Evolutionary conservation across 2,888 invertebrate species (phyloP).

Genomic region (Epistrophe grossulariae): DNA sequence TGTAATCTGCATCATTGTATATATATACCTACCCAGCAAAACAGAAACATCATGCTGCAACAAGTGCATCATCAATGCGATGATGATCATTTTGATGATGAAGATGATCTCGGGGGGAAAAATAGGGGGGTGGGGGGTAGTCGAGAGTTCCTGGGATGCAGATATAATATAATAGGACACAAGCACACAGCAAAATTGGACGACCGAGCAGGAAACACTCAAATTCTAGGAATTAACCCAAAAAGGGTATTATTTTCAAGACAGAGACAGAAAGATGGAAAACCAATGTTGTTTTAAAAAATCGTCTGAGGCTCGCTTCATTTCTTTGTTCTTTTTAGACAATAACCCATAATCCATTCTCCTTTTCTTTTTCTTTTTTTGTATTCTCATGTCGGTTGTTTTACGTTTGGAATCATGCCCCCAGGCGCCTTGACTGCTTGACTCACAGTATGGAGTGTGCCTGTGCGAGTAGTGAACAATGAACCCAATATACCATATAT

Average conservation of each 20-base stretch:
- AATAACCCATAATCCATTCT: constrained; percentile 69
- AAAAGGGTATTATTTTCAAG: constrained; percentile 63
- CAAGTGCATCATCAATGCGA: constrained; percentile 69
- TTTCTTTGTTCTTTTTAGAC: constrained; percentile 50
- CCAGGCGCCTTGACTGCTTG: constrained; percentile 56
- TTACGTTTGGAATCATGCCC: constrained; percentile 4
- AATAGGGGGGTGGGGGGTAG: neutral
- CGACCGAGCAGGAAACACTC: constrained; percentile 36
- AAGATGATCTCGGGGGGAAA: neutral
- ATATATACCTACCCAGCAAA: constrained; percentile 20
- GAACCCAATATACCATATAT: constrained; percentile 15
- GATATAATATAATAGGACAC: constrained; percentile 36
- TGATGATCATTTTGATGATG: constrained; percentile 53
- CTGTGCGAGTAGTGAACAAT: constrained; percentile 50
- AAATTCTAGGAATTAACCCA: constrained; percentile 70
- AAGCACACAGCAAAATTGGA: constrained; percentile 16
- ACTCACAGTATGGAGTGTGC: constrained; percentile 62
- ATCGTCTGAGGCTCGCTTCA: constrained; percentile 36
- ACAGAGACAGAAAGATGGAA: constrained; percentile 31
- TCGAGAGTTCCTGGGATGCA: constrained; percentile 26
- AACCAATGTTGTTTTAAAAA: constrained; percentile 62
- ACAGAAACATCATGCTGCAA: constrained; percentile 70
- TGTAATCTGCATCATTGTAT: constrained; percentile 65
- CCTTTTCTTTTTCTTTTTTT: neutral
- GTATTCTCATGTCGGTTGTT: constrained; percentile 17